Conservation (phyloP, 2,888 invertebrate species). For the Zygothrica quintamaculata region DNA sequence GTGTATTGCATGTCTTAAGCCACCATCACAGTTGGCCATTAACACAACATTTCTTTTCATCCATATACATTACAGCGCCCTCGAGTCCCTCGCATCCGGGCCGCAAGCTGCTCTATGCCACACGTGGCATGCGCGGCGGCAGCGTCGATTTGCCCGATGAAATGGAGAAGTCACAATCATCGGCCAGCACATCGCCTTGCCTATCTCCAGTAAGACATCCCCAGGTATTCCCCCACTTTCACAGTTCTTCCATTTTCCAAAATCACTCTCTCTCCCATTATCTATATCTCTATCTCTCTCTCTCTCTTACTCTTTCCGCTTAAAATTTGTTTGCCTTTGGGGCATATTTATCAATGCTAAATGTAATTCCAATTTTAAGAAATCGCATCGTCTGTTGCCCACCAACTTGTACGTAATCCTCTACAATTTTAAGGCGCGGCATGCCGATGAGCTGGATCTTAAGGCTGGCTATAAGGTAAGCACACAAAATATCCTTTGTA, state of each 20-base stretch:
- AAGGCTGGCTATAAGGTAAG: conserved; percentile 92
- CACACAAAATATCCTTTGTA: no score
- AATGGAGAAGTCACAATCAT: conserved; percentile 95
- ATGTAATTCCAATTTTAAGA: conserved; percentile 85
- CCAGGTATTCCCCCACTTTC: conserved; percentile 80
- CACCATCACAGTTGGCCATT: conserved; percentile 51
- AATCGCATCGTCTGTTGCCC: conserved; percentile 93
- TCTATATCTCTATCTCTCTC: not conserved
- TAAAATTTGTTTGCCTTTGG: not conserved
- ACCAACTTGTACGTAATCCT: conserved; percentile 97
- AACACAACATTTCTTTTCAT: conserved; percentile 51
- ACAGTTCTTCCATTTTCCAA: conserved; percentile 45
- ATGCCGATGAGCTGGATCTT: conserved; percentile 96
- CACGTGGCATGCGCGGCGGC: conserved; percentile 93
- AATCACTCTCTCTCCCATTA: conserved; percentile 1
- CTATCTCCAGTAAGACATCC: conserved; percentile 91
- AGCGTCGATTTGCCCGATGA: conserved; percentile 97
- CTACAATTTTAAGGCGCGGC: conserved; percentile 97
- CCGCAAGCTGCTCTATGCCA: conserved; percentile 90
- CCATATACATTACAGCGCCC: conserved; percentile 88
- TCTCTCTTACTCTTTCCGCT: conserved; percentile 1
- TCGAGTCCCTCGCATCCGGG: conserved; percentile 96
- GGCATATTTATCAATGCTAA: conserved; percentile 9
- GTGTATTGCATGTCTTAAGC: conserved; percentile 37
- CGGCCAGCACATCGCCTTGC: conserved; percentile 96